Percentiles rank a stretch among this genome's conserved stretches.
Evolutionary conservation across 2,888 invertebrate species (phyloP).

Genomic region (Athripsodes cinereus): DNA sequence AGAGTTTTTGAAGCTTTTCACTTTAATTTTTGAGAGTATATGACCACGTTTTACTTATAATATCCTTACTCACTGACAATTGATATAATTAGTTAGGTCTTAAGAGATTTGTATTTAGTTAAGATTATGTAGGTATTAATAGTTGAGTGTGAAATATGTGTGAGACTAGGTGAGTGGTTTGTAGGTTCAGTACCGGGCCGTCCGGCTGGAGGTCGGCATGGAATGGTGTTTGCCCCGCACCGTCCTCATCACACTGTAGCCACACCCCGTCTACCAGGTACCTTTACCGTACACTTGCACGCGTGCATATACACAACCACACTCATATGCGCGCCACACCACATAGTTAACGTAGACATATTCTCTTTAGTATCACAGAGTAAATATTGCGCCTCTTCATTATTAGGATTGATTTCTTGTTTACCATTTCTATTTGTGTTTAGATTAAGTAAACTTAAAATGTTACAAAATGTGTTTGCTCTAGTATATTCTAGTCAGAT

Average conservation of each 20-base stretch:
- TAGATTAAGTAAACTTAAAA: background rate
- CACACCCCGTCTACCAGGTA: constrained; percentile 50
- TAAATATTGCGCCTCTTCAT: constrained; percentile 16
- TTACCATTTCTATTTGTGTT: background rate
- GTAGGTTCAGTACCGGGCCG: constrained; percentile 59
- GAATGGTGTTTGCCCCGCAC: constrained; percentile 53
- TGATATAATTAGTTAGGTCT: too few species aligned
- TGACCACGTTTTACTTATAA: too few species aligned
- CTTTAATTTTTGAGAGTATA: too few species aligned
- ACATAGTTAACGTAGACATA: background rate
- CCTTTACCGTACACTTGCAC: constrained; percentile 19
- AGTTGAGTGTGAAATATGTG: constrained; percentile 1
- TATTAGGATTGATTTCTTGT: constrained; percentile 11
- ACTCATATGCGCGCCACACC: background rate
- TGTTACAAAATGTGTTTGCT: background rate
- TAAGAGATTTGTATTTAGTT: too few species aligned
- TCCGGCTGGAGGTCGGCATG: constrained; percentile 59
- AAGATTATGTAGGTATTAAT: too few species aligned
- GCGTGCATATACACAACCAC: constrained; percentile 7
- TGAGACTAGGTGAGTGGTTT: constrained; percentile 22
- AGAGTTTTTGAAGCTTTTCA: too few species aligned
- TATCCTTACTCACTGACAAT: too few species aligned
- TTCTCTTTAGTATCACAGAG: background rate
- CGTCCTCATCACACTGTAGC: constrained; percentile 44
- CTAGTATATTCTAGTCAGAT: too few species aligned